These are phyloP conservation scores for Azemiops feae DNA, from an alignment of 2,113 vertebrate species.

Conservation along the genomic window DNA sequence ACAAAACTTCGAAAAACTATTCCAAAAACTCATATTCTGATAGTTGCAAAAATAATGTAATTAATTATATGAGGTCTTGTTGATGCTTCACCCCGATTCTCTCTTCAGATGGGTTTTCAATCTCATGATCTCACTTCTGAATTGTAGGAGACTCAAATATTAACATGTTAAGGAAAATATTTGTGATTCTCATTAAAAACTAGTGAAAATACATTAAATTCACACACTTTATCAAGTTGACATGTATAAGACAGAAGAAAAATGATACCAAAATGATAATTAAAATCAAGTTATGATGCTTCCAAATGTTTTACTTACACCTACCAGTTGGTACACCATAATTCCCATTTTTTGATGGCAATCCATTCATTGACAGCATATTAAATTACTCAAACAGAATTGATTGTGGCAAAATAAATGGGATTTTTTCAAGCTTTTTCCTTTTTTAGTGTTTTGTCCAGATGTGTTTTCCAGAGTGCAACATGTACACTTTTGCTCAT, in stretches of 20 bases:
- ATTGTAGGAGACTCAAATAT: not conserved
- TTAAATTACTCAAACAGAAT: not conserved
- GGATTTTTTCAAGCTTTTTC: not conserved
- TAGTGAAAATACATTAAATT: not conserved
- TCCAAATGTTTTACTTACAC: not conserved
- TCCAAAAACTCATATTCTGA: not conserved
- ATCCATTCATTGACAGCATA: not conserved
- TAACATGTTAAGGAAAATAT: rapidly evolving
- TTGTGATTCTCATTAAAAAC: not conserved
- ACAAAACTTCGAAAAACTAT: not conserved
- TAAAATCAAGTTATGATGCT: not conserved
- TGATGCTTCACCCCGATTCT: not conserved
- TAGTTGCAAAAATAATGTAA: rapidly evolving
- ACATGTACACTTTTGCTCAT: not conserved
- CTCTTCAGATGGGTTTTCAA: not conserved
- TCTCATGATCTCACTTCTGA: not conserved
- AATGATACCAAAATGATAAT: not conserved
- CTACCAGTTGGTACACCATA: not conserved
- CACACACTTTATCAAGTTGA: not conserved
- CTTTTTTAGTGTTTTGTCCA: not conserved
- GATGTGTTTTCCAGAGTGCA: not conserved
- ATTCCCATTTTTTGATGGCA: not conserved
- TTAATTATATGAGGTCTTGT: rapidly evolving
- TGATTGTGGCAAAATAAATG: not conserved
- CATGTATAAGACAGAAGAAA: not conserved